A percentile compares a stretch with the other conserved stretches of the same genome.
These are phyloP conservation scores for Drosophila subpulchrella DNA, from an alignment of 1,140 invertebrate genomes.

Conservation along the genomic window DNA sequence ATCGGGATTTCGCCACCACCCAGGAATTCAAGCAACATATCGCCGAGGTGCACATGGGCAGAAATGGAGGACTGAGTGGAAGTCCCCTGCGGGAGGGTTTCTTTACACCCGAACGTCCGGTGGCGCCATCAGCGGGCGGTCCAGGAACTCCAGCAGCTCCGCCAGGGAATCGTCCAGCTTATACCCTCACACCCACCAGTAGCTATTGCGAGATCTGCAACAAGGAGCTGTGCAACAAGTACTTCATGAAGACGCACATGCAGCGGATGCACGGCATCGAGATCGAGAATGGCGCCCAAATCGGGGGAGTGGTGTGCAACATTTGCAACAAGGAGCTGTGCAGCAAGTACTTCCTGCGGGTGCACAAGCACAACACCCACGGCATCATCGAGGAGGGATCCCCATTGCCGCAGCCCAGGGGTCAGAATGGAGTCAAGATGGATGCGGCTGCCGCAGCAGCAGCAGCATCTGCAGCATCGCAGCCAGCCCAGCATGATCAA, in stretches of 20 bases:
- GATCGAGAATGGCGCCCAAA: slow-evolving; percentile 95
- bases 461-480: slow-evolving; percentile 40
- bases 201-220: slow-evolving; percentile 99
- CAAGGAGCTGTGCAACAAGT: slow-evolving; percentile 99
- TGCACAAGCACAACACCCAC: slow-evolving; percentile 99
- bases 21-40: slow-evolving; percentile 87
- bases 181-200: slow-evolving; percentile 88
- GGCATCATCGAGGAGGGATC: slow-evolving; percentile 93
- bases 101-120: slow-evolving; percentile 75
- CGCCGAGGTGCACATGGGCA: slow-evolving; percentile 85
- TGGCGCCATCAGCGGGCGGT: slow-evolving; percentile 23
- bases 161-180: slow-evolving; percentile 68
- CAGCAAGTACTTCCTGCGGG: slow-evolving; percentile 98
- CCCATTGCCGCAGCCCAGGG: slow-evolving; percentile 86
- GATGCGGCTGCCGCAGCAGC: slow-evolving; percentile 68
- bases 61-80: slow-evolving; percentile 31
- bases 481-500: slow-evolving; percentile 82
- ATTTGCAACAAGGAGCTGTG: slow-evolving; percentile 99
- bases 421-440: slow-evolving; percentile 85
- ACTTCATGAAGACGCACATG: slow-evolving; percentile 99
- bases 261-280: slow-evolving; percentile 99
- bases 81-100: slow-evolving; percentile 81
- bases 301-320: slow-evolving; percentile 97
- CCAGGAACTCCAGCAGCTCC: slow-evolving; percentile 2
- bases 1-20: slow-evolving; percentile 86